These are phyloP conservation scores for Trissolcus basalis DNA, from an alignment of 1,140 invertebrate genomes.

Conservation along the genomic window DNA sequence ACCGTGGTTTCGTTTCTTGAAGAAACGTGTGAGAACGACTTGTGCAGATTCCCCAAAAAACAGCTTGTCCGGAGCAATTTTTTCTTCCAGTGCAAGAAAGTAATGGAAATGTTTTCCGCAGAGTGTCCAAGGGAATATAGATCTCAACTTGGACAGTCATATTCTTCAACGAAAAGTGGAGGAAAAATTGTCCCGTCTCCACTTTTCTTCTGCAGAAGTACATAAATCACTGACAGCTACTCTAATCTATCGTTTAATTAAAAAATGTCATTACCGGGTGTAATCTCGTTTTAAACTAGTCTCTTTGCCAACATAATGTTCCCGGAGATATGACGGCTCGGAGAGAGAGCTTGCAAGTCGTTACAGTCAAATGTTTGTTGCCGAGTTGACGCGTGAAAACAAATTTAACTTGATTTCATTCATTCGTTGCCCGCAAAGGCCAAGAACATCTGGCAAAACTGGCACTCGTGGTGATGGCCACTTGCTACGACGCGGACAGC, in stretches of 20 bases:
- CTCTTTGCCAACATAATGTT: not conserved
- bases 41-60: constrained; percentile 31
- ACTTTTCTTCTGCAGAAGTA: not conserved
- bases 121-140: constrained; percentile 21
- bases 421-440: constrained; percentile 41
- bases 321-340: constrained; percentile 7
- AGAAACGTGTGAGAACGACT: constrained; percentile 44
- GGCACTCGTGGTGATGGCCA: constrained; percentile 48
- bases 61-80: constrained; percentile 22
- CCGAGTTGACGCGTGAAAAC: constrained; percentile 39
- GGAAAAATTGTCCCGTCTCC: constrained; percentile 3
- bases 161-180: constrained; percentile 19
- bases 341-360: constrained; percentile 15
- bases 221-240: constrained; percentile 20
- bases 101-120: constrained; percentile 49
- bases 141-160: constrained; percentile 28
- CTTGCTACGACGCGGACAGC: constrained; percentile 48
- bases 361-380: constrained; percentile 47
- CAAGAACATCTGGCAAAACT: constrained; percentile 41
- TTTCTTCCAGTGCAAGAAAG: constrained; percentile 29
- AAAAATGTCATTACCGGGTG: not conserved
- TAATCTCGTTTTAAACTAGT: not conserved
- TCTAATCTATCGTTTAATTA: constrained; percentile 1
- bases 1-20: constrained; percentile 20
- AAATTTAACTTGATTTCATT: constrained; percentile 60